Base-by-base conservation (phyloP, 1,140 invertebrate genomes). In the Zaprionus camerounensis region DNA sequence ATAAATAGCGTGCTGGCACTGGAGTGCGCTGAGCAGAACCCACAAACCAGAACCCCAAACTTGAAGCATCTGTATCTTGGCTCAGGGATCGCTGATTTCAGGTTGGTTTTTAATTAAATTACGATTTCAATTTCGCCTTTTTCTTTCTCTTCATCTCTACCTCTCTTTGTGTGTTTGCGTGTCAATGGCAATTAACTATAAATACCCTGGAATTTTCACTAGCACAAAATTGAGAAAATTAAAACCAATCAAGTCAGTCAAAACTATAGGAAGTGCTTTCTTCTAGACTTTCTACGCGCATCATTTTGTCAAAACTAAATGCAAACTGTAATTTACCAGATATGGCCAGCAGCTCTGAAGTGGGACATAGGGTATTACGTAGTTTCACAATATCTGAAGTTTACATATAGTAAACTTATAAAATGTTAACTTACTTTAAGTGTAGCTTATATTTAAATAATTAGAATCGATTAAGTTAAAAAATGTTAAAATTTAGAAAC, bases 1-100 rank as follows among this genome's bases (percentile, higher is more conserved):
- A 90, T 83, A 90, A 88, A 87, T 76, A 58, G 67, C 36, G 49
- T 71, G 59, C 58, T 51, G 53, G 56, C 59, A 73, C 62, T 66
- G 34, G n/a, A 17, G 46, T 46, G 46, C 59, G 56, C 17, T n/a
- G n/a, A 51, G 44, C 51, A 61, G 72, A 72, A 81, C 70, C 65
- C 70, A 76, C 74, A 76, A 72, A 74, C 53, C 81, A 65, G 56
- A 69, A 63, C 81, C 63, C 59, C 80, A 78, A 53, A 20, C 41
- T 36, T 28, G 41, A 31, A 62, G 57, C 65, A 62, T 69, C 65
- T 24, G 53, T 69, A 74, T 46, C 68, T 63, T 44, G n/a, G 24
- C 26, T 13, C 31, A 34, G 58, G 67, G 59, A 70, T 75, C 53
- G 41, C 34, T 61, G 61, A 71, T 71, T 26, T 49, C 20, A 36